Base-by-base conservation (phyloP, 2,113 vertebrate genomes). In the Aegotheles bennettii region DNA sequence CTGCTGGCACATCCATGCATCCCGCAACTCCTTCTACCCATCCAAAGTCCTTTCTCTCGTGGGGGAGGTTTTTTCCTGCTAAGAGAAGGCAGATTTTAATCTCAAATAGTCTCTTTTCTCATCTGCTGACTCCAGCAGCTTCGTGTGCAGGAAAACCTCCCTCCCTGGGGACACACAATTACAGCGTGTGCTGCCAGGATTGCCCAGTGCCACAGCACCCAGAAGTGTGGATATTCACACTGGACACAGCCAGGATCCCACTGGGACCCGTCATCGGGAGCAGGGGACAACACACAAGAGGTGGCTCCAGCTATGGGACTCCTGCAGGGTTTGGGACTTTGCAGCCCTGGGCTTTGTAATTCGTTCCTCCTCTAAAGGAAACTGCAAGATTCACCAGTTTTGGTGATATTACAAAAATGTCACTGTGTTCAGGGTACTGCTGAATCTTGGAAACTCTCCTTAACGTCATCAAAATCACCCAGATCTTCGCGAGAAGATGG, bases 201-300 rank as follows among this genome's bases (percentile, higher is more conserved):
- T 87, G 73, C 48, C 57, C 40, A 40, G 3, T 0, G 1, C 36
- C 14, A 16, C 3, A 21, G 50, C 40, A 59, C 45, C 56, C 69
- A 25, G 10, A 53, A 5, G 42, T 1, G 6, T 3, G 5, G n/a
- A 40, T n/a, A 7, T 7, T 67, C 36, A 14, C 33, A 29, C 9
- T 1, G 1, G 3, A 36, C 48, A 14, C 23, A 45, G 38, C 65
- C 25, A 38, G 64, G 9, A 29, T n/a, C 38, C 40, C 4, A 0
- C 47, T 25, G 42, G n/a, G 16, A 13, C 8, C 38, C 6, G 1
- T 20, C 9, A 21, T 5, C 0, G 1, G 65, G 25, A 3, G 7
- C 3, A 2, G 33, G 53, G 48, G 4, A 48, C 43, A 36, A 7
- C 0, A 2, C 31, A 4, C 35, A n/a, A 45, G 50, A 50, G 25